A percentile compares a stretch with the other conserved stretches of the same genome.
phyloP scores from a whole-genome alignment of 2,797 vertebrate species.

The Manis javanica region DNA sequence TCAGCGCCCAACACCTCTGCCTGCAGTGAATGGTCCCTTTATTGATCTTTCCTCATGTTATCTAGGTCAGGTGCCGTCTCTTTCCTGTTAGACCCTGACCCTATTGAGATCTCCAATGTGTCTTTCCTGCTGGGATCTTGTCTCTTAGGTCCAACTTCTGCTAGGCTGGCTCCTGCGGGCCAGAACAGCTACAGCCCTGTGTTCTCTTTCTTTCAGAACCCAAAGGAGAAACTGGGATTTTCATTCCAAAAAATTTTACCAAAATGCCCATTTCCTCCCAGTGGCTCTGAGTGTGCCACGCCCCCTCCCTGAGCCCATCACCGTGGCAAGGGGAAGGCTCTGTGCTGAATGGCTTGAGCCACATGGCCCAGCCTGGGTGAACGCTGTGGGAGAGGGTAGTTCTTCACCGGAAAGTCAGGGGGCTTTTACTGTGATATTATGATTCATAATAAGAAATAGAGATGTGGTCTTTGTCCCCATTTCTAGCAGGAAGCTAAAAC shows the following conservation, averaged over 20 bases:
- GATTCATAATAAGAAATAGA: not conserved
- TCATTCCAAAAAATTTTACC: not conserved
- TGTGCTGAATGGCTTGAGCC: not conserved
- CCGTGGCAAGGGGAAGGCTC: not conserved
- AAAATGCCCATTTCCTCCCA: not conserved
- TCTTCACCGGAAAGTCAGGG: not conserved
- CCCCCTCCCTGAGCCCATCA: not conserved
- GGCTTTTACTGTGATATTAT: not conserved
- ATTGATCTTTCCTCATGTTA: not conserved
- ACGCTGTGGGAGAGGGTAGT: not conserved
- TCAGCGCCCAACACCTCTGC: not conserved
- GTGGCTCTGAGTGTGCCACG: not conserved
- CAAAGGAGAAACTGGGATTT: not conserved
- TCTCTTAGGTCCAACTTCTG: not conserved
- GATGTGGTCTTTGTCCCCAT: not conserved
- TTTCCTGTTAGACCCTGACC: not conserved
- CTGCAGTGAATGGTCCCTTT: not conserved
- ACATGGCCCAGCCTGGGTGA: not conserved
- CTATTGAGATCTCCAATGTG: not conserved
- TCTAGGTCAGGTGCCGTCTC: not conserved
- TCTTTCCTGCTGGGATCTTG: not conserved
- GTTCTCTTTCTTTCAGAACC: not conserved
- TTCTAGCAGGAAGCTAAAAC: not conserved
- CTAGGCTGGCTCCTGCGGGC: not conserved
- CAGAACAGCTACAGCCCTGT: not conserved